Evolutionary conservation across 2,113 vertebrate species (phyloP).

Genomic region (Plectropomus leopardus): DNA sequence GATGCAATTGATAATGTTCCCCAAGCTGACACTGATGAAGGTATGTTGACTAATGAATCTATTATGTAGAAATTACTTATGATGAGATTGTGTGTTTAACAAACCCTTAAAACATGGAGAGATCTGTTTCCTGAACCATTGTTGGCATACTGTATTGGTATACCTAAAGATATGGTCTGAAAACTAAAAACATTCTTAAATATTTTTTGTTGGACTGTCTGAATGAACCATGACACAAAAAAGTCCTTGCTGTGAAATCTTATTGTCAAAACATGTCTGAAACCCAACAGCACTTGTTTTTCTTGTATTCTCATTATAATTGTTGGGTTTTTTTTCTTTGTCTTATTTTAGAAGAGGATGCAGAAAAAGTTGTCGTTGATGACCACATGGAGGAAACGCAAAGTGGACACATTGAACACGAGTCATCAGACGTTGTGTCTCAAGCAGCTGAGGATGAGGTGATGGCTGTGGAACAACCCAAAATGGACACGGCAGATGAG

Average conservation of each 20-base stretch:
- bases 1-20: neutral
- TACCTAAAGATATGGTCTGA: neutral
- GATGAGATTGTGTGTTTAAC: neutral
- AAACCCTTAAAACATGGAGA: neutral
- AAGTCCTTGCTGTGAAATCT: neutral
- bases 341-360: constrained; percentile 15
- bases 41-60: neutral
- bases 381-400: neutral
- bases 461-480: neutral
- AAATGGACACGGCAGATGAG: neutral
- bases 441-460: neutral
- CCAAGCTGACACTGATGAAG: neutral
- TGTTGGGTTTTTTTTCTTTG: too few species aligned
- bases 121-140: neutral
- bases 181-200: neutral
- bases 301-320: accelerated
- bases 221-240: neutral
- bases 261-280: neutral
- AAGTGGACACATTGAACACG: neutral
- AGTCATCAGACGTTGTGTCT: constrained; percentile 7
- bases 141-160: neutral
- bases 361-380: neutral
- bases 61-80: neutral
- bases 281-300: neutral
- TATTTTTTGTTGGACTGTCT: neutral